Conservation (phyloP, 2,113 vertebrate genomes). For the Lasiurus cinereus region DNA sequence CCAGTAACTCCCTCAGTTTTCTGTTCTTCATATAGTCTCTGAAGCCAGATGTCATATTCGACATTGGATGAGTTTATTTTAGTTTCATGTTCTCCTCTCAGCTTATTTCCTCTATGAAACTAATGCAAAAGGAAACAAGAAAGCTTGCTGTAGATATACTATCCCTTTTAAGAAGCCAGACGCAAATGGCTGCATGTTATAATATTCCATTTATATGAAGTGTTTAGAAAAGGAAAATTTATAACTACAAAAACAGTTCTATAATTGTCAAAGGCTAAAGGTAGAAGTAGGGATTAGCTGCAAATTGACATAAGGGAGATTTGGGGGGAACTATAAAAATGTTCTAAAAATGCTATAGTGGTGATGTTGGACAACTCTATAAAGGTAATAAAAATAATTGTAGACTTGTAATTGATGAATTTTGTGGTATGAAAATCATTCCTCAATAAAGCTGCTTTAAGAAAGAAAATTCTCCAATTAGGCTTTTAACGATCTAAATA, state of each 20-base stretch:
- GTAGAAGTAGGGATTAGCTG: background rate
- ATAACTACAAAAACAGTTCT: background rate
- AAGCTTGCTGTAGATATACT: background rate
- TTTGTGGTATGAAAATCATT: background rate
- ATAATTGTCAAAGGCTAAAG: background rate
- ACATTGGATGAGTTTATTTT: background rate
- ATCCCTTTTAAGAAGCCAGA: conserved; percentile 9
- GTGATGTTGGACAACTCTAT: conserved; percentile 13
- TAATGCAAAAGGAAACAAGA: background rate
- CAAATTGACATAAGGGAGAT: background rate
- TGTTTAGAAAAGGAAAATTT: background rate
- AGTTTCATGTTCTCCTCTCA: background rate
- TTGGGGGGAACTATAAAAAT: background rate
- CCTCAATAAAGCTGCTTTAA: conserved; percentile 8
- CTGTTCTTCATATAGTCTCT: background rate
- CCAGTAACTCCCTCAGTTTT: background rate
- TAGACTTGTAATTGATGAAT: background rate
- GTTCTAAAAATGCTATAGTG: background rate
- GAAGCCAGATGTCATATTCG: background rate
- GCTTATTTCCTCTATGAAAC: background rate
- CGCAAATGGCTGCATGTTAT: background rate
- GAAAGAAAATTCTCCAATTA: conserved; percentile 43
- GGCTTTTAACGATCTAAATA: conserved; percentile 64
- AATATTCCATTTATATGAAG: background rate
- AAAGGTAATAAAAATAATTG: conserved; percentile 9